phyloP scores from a whole-genome alignment of 2,113 vertebrate genomes.

The Poeciliopsis turrubarensis region DNA sequence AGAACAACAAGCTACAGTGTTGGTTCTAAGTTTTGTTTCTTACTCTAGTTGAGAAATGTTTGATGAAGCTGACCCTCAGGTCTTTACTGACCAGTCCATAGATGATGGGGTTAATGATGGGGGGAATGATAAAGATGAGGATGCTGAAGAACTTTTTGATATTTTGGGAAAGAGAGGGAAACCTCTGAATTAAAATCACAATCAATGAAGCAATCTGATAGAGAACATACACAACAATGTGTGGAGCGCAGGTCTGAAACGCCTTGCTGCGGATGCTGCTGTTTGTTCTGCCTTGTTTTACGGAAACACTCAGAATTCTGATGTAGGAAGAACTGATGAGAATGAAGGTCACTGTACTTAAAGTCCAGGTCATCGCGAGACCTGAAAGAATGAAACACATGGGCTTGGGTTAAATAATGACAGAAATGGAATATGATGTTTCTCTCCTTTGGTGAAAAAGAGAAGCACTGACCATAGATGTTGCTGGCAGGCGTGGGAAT shows the following conservation, averaged over 20 bases:
- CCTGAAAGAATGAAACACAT: slow-evolving; percentile 25
- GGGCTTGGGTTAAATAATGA: too few species aligned
- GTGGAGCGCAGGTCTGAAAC: slow-evolving; percentile 58
- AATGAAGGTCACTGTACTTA: slow-evolving; percentile 53
- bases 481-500: slow-evolving; percentile 38
- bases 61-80: slow-evolving; percentile 52
- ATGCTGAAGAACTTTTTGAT: slow-evolving; percentile 65
- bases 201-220: slow-evolving; percentile 13
- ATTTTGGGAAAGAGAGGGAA: slow-evolving; percentile 37
- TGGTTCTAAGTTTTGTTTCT: too few species aligned
- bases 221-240: slow-evolving; percentile 56
- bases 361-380: slow-evolving; percentile 41
- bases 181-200: slow-evolving; percentile 43
- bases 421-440: too few species aligned
- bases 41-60: slow-evolving; percentile 1
- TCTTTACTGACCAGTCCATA: slow-evolving; percentile 68
- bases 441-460: too few species aligned
- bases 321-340: slow-evolving; percentile 64
- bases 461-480: slow-evolving; percentile 52
- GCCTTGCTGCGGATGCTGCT: slow-evolving; percentile 48
- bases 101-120: slow-evolving; percentile 59
- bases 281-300: slow-evolving; percentile 17
- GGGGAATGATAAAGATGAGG: slow-evolving; percentile 53
- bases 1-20: too few species aligned
- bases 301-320: slow-evolving; percentile 50